phyloP scores from a whole-genome alignment of 1,140 invertebrate genomes.

The Prorops nasuta region DNA sequence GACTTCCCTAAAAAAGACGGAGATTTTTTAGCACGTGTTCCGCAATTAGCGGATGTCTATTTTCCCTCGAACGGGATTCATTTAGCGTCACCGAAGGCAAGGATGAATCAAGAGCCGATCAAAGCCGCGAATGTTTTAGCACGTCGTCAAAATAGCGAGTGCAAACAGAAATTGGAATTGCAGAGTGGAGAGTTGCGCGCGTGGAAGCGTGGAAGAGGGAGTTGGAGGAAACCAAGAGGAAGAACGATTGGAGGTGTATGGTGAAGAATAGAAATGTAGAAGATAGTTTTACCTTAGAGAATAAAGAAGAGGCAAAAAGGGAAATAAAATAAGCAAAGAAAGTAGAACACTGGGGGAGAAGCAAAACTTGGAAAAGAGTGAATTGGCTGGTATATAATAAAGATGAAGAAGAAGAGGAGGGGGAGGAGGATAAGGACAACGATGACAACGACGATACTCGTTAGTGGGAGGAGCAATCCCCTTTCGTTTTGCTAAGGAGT shows the following conservation, averaged over 20 bases:
- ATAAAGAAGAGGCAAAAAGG: background rate
- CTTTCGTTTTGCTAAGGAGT: constrained; percentile 11
- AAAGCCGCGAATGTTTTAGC: too few relatives aligned
- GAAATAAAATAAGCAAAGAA: background rate
- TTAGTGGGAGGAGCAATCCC: constrained; percentile 11
- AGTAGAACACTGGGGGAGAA: too few relatives aligned
- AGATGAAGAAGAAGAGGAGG: background rate
- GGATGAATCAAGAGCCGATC: too few relatives aligned
- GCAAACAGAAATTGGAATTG: constrained; percentile 15
- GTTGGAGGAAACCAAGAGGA: background rate
- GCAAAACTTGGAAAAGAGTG: too few relatives aligned
- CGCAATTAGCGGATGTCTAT: too few relatives aligned
- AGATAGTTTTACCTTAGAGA: too few relatives aligned
- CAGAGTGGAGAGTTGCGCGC: background rate
- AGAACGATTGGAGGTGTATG: background rate
- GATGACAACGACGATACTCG: constrained; percentile 6
- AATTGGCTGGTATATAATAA: too few relatives aligned
- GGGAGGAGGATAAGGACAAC: background rate
- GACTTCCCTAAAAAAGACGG: too few relatives aligned
- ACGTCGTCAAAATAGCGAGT: constrained; percentile 11
- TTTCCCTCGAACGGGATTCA: too few relatives aligned
- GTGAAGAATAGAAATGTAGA: too few relatives aligned
- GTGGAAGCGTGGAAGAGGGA: background rate
- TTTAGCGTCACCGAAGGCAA: too few relatives aligned
- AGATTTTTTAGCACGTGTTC: too few relatives aligned